Base-by-base conservation (phyloP, 37 sponge, comb jelly and placozoan genomes). In the Bolinopsis microptera region DNA sequence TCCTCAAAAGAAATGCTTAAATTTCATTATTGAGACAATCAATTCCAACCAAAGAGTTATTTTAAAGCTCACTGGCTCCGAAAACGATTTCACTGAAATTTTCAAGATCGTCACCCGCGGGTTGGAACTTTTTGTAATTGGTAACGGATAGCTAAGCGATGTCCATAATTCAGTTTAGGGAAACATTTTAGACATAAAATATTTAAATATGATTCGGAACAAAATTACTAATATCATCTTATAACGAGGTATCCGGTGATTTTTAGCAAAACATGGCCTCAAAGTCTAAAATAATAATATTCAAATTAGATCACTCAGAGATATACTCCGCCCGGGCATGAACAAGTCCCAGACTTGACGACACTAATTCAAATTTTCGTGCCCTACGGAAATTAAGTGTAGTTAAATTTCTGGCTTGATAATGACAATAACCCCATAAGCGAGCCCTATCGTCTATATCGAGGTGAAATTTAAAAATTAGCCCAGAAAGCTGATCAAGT, bases 221-320 rank as follows among this genome's bases (percentile, higher is more conserved):
- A 26, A 70, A 70, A 70, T 70, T 70, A 70, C 74, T 70, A 48
- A 70, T 70, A 70, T 22, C 30, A 70, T 70, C 25, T 70, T 70
- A 70, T 70, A 70, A 70, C 74, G 30, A 70, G 30, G 74, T 70
- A 70, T 28, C 28, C 28, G 74, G 74, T 9, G 3, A 70, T 22
- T 70, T 70, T 70, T 28, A 70, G 74, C 74, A 26, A 70, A 70
- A 70, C 25, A 8, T 24, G 30, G 74, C 28, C 74, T 28, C 25
- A 22, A 70, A 26, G 74, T 70, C 74, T 70, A 70, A 70, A 70
- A 70, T 70, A 70, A 70, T 70, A 70, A 70, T 70, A 70, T 70
- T 70, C 74, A 70, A 70, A 70, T 70, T 26, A 22, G 30, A 70
- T 70, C 74, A 70, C 30, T 70, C 9, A 48, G 61, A 48, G 61